phyloP scores from a whole-genome alignment of 2,797 vertebrate species.

The Apodemus agrarius region DNA sequence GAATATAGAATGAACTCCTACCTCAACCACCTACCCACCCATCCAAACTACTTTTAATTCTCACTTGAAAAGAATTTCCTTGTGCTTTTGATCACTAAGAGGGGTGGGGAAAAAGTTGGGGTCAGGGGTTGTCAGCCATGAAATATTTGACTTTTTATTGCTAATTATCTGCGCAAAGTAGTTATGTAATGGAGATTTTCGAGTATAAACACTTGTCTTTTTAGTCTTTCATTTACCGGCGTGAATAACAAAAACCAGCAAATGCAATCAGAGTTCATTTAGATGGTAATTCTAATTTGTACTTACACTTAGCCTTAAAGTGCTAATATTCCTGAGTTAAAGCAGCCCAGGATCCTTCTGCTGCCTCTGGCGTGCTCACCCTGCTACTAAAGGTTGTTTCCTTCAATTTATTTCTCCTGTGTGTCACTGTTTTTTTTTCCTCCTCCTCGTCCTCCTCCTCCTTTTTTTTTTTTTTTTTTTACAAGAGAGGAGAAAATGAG shows the following conservation, averaged over 20 bases:
- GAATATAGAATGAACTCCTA: neutral
- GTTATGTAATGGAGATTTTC: constrained; percentile 26
- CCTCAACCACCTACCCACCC: neutral
- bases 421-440: constrained; percentile 21
- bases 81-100: constrained; percentile 31
- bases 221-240: constrained; percentile 16
- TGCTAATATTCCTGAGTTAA: constrained; percentile 46
- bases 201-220: constrained; percentile 62
- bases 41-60: neutral
- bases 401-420: constrained; percentile 49
- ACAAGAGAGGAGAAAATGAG: constrained; percentile 63
- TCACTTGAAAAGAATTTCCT: constrained; percentile 25
- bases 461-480: neutral
- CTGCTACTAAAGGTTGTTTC: neutral
- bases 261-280: constrained; percentile 76
- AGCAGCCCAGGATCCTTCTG: neutral
- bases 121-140: neutral
- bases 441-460: neutral
- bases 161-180: constrained; percentile 58
- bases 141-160: constrained; percentile 7
- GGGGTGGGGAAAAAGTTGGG: neutral
- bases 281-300: constrained; percentile 78
- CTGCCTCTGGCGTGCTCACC: neutral
- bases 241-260: constrained; percentile 60
- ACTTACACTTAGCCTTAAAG: constrained; percentile 58